Evolutionary conservation across 2,888 invertebrate genomes (phyloP).

Genomic region (Itoplectis maculator): DNA sequence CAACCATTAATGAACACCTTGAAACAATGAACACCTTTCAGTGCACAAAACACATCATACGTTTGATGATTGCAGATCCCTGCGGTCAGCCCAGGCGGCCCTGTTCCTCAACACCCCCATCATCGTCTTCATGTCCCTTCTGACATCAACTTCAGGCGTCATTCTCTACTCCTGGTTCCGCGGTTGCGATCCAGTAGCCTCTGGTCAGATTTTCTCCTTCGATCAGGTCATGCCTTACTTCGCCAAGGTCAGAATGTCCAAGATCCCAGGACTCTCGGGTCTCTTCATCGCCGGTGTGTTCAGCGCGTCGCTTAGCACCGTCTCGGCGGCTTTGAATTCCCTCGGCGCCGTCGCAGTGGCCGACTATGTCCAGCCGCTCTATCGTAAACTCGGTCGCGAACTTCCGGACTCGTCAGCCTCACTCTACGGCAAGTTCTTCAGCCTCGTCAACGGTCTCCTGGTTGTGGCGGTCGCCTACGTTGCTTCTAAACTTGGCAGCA

Average conservation of each 20-base stretch:
- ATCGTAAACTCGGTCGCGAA: conserved; percentile 86
- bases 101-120: conserved; percentile 93
- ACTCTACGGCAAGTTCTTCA: conserved; percentile 85
- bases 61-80: conserved; percentile 77
- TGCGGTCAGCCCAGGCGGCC: conserved; percentile 89
- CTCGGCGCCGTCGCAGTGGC: conserved; percentile 95
- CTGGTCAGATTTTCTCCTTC: conserved; percentile 87
- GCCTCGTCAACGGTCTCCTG: conserved; percentile 74
- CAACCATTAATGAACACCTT: neutral
- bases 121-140: conserved; percentile 88
- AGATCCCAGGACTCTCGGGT: conserved; percentile 81
- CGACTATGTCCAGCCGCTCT: conserved; percentile 90
- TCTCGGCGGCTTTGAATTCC: conserved; percentile 96
- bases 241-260: conserved; percentile 88
- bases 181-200: conserved; percentile 92
- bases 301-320: conserved; percentile 95
- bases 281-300: conserved; percentile 89
- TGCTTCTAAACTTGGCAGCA: conserved; percentile 76
- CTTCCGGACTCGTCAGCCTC: conserved; percentile 91
- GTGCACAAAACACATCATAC: neutral
- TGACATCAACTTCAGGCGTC: conserved; percentile 89
- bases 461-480: conserved; percentile 77
- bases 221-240: conserved; percentile 92
- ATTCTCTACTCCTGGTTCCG: conserved; percentile 93
- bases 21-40: conserved; percentile 24